These are phyloP conservation scores for Calameuta filiformis DNA, from an alignment of 2,888 invertebrate genomes.

Conservation along the genomic window DNA sequence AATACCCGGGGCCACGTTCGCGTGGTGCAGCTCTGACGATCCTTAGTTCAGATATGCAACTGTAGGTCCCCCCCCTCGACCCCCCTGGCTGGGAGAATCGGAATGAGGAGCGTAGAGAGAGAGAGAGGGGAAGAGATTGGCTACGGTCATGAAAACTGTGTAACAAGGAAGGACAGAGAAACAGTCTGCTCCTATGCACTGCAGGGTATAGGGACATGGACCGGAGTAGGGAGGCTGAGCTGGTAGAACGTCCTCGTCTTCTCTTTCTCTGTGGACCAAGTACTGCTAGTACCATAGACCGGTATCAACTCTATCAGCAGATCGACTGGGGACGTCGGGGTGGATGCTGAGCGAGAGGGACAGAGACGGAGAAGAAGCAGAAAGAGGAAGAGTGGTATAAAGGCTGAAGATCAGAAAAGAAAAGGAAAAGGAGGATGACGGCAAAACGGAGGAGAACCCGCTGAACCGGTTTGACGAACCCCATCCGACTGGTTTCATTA, in stretches of 20 bases:
- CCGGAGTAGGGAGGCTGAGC: slow-evolving; percentile 6
- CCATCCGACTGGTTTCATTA: slow-evolving; percentile 58
- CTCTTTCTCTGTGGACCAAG: background rate
- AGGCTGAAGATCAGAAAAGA: slow-evolving; percentile 19
- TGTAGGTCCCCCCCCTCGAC: background rate
- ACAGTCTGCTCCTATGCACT: background rate
- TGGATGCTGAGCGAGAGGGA: slow-evolving; percentile 17
- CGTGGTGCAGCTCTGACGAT: slow-evolving; percentile 31
- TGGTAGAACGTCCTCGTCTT: slow-evolving; percentile 23
- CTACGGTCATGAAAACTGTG: background rate
- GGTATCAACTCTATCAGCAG: background rate
- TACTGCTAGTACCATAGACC: background rate
- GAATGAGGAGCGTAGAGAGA: slow-evolving; percentile 17
- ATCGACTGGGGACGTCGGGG: background rate
- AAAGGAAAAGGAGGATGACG: slow-evolving; percentile 27
- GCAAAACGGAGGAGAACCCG: slow-evolving; percentile 44
- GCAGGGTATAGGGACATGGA: background rate
- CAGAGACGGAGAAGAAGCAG: slow-evolving; percentile 11
- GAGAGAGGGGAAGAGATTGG: slow-evolving; percentile 1
- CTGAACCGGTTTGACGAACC: slow-evolving; percentile 55
- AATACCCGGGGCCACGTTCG: slow-evolving; percentile 4
- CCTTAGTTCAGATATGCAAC: slow-evolving; percentile 38
- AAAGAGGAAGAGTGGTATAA: slow-evolving; percentile 6
- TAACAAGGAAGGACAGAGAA: background rate
- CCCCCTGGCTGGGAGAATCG: background rate